Evolutionary conservation across 2,113 vertebrate species (phyloP).

Genomic region (Centropus unirufus): DNA sequence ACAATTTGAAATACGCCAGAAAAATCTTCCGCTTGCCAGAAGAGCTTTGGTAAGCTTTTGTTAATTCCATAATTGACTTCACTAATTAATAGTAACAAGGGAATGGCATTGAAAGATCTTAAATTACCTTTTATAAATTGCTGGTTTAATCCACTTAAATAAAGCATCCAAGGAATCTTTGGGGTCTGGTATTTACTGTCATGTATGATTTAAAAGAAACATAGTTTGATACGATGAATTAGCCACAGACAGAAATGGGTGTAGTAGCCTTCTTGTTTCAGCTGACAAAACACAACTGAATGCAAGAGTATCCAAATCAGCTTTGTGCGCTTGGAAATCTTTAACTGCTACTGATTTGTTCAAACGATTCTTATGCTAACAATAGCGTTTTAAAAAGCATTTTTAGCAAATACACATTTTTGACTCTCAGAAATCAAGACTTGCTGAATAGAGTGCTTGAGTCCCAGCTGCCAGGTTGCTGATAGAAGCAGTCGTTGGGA

Average conservation of each 20-base stretch:
- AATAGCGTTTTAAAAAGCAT: background rate
- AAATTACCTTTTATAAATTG: background rate
- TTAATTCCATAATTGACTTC: constrained; percentile 13
- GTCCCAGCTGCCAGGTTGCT: background rate
- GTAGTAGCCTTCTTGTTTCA: background rate
- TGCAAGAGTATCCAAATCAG: background rate
- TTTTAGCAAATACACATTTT: background rate
- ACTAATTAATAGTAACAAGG: background rate
- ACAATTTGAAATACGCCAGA: constrained; percentile 97
- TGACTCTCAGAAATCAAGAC: background rate
- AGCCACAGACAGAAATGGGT: background rate
- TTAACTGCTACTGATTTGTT: background rate
- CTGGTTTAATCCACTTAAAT: constrained; percentile 43
- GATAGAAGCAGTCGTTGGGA: background rate
- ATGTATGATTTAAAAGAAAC: background rate
- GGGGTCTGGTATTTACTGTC: constrained; percentile 1
- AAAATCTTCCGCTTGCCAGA: constrained; percentile 90
- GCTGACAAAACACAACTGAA: background rate
- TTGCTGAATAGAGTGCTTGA: background rate
- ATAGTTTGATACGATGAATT: background rate
- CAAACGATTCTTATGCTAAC: background rate
- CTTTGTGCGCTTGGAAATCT: background rate
- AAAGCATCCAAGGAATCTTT: background rate
- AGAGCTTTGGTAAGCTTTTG: constrained; percentile 87
- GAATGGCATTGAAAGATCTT: background rate